A percentile compares a stretch with the other conserved stretches of the same genome.
phyloP scores from a whole-genome alignment of 1,140 invertebrate genomes.

The Rhagoletis pomonella region DNA sequence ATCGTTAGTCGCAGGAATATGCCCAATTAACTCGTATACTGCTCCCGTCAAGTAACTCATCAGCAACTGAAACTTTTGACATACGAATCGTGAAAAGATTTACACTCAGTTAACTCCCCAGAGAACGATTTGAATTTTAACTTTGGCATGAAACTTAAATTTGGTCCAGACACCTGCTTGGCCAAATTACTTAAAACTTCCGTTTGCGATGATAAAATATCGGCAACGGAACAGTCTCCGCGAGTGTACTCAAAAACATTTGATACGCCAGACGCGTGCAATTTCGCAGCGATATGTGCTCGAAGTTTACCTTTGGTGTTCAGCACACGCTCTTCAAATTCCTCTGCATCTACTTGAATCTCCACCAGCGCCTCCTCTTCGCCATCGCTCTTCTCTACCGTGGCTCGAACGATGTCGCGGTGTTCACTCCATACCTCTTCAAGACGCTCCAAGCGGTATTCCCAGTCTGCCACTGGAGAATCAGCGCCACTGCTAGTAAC shows the following conservation, averaged over 20 bases:
- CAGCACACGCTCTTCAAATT: neutral
- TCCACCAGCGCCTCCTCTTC: neutral
- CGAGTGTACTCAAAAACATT: neutral
- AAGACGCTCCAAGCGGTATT: neutral
- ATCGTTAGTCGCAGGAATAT: slow-evolving; percentile 61
- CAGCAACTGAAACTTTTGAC: slow-evolving; percentile 55
- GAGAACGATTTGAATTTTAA: neutral
- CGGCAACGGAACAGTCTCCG: too few species aligned
- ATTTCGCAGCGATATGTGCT: neutral
- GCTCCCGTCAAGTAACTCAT: slow-evolving; percentile 29
- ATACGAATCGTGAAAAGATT: neutral
- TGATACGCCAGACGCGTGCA: neutral
- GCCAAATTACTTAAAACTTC: neutral
- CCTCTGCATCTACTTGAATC: neutral
- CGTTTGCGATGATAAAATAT: too few species aligned
- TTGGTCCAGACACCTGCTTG: neutral
- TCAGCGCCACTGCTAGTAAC: neutral
- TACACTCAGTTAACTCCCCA: neutral
- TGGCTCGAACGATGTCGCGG: neutral
- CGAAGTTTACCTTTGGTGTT: neutral
- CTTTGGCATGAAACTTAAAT: neutral
- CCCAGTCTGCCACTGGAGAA: neutral
- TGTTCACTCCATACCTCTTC: too few species aligned
- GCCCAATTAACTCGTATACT: slow-evolving; percentile 70
- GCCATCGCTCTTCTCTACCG: neutral